Conservation (phyloP, 2,797 vertebrate species). For the Gymnodraco acuticeps region DNA sequence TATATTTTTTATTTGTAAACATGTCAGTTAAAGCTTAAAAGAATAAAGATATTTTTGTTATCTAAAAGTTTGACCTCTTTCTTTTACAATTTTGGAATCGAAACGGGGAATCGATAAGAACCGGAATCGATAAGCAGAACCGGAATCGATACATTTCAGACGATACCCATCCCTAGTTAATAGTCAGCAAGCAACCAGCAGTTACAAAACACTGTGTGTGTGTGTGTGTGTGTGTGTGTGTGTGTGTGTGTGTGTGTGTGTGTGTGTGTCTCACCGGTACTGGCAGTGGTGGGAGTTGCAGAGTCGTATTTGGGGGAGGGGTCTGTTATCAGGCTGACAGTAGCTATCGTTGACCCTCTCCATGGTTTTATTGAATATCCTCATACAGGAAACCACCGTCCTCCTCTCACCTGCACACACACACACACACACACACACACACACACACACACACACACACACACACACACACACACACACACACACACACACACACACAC, state of each 20-base stretch:
- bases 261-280: conserved; percentile 86
- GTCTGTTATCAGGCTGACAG: conserved; percentile 89
- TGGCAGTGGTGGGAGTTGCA: conserved; percentile 95
- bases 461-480: not conserved
- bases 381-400: conserved; percentile 93
- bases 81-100: too few relatives aligned
- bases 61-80: too few relatives aligned
- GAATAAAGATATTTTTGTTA: too few relatives aligned
- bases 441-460: conserved; percentile 15
- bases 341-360: conserved; percentile 89
- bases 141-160: too few relatives aligned
- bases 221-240: too few relatives aligned
- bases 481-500: too few relatives aligned
- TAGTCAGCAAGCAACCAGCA: not conserved
- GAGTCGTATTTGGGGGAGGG: conserved; percentile 88
- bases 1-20: too few relatives aligned
- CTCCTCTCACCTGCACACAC: conserved; percentile 88
- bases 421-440: conserved; percentile 13
- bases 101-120: too few relatives aligned
- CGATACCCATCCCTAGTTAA: too few relatives aligned
- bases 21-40: too few relatives aligned
- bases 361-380: conserved; percentile 92
- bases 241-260: not conserved
- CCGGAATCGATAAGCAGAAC: too few relatives aligned
- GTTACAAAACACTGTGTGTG: not conserved